Conservation (phyloP, 2,888 invertebrate species). For the Rugalucina vietnamica region DNA sequence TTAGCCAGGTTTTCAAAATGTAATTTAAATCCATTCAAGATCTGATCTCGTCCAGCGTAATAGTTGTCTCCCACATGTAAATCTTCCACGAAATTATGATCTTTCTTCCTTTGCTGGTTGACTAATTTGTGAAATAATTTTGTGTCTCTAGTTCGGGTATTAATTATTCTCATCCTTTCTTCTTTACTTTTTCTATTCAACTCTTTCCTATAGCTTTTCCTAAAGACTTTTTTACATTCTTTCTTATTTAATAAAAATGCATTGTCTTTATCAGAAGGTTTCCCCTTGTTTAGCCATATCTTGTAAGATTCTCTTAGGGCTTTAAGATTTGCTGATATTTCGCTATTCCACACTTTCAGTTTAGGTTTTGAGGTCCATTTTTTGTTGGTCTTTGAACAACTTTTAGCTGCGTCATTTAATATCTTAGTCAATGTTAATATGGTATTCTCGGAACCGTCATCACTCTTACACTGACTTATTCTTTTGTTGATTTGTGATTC, state of each 20-base stretch:
- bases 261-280: background rate
- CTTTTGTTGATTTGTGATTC: background rate
- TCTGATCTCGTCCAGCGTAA: background rate
- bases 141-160: background rate
- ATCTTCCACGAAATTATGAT: background rate
- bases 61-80: background rate
- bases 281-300: too few relatives aligned
- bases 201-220: background rate
- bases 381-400: too few relatives aligned
- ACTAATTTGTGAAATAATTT: background rate
- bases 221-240: background rate
- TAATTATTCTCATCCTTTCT: background rate
- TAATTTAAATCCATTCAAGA: background rate
- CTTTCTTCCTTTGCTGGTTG: background rate
- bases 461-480: too few relatives aligned
- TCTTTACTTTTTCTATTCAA: background rate
- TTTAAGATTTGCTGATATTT: background rate
- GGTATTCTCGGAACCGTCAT: too few relatives aligned
- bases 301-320: too few relatives aligned
- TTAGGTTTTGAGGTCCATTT: slow-evolving; percentile 5
- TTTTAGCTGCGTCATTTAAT: background rate
- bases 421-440: background rate
- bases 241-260: background rate
- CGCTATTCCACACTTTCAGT: slow-evolving; percentile 7
- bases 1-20: background rate